These are phyloP conservation scores for Mythimna vitellina DNA, from an alignment of 2,888 invertebrate genomes.

Conservation along the genomic window DNA sequence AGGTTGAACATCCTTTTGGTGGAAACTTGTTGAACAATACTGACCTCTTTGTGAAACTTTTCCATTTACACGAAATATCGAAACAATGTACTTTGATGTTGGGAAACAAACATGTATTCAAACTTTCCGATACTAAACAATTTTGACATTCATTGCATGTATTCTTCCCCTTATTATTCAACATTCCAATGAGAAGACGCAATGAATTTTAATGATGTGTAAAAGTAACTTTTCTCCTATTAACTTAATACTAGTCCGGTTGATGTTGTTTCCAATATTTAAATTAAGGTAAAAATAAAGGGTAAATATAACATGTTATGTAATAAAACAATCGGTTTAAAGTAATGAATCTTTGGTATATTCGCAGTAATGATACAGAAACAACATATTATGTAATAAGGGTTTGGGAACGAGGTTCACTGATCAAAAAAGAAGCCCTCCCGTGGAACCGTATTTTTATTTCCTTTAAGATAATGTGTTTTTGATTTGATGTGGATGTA, in stretches of 20 bases:
- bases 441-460: not conserved
- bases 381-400: constrained; percentile 6
- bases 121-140: not conserved
- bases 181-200: not conserved
- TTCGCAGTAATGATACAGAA: constrained; percentile 19
- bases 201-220: not conserved
- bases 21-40: constrained; percentile 25
- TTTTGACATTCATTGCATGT: not conserved
- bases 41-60: constrained; percentile 31
- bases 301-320: constrained; percentile 47
- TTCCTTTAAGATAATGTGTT: not conserved
- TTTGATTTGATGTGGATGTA: constrained; percentile 3
- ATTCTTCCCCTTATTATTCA: not conserved
- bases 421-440: too few relatives aligned
- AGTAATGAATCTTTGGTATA: constrained; percentile 36
- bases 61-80: constrained; percentile 32
- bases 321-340: constrained; percentile 47
- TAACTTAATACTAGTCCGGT: not conserved
- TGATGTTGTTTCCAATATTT: constrained; percentile 33
- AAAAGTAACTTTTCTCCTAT: not conserved
- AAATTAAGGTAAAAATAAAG: constrained; percentile 38
- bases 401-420: not conserved
- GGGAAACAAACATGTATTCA: constrained; percentile 2
- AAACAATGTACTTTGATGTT: constrained; percentile 28
- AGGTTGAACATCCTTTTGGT: constrained; percentile 16